phyloP scores from a whole-genome alignment of 2,113 vertebrate species.

The Alligator mississippiensis region DNA sequence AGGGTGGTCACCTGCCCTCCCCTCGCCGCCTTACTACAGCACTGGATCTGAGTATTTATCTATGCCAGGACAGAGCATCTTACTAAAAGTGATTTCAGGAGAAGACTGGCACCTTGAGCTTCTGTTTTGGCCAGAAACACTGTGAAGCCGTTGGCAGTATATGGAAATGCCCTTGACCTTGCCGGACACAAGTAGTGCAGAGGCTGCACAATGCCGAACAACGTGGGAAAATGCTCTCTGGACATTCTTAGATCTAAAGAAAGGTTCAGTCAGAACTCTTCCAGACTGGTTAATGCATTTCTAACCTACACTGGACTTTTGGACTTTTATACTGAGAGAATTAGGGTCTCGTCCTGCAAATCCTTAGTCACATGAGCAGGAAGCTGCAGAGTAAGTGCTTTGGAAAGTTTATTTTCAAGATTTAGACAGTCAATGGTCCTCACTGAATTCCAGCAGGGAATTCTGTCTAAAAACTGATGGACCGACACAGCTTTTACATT shows the following conservation, averaged over 20 bases:
- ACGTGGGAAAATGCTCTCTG: not conserved
- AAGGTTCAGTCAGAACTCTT: not conserved
- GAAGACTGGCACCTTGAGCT: not conserved
- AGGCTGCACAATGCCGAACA: not conserved
- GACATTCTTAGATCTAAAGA: not conserved
- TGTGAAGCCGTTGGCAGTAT: not conserved
- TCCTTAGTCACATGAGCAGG: not conserved
- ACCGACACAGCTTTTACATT: not conserved
- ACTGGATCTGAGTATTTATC: too few species aligned
- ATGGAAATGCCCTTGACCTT: not conserved
- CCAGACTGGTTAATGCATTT: not conserved
- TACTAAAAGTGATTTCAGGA: not conserved
- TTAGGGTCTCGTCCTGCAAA: not conserved
- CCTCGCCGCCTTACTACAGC: too few species aligned
- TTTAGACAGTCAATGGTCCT: not conserved
- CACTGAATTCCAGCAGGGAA: not conserved
- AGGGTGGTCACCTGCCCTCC: too few species aligned
- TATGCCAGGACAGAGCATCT: too few species aligned
- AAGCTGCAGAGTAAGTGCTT: not conserved
- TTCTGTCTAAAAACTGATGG: not conserved
- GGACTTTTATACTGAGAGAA: not conserved
- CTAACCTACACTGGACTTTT: not conserved
- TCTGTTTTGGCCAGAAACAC: not conserved
- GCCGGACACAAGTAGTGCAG: not conserved
- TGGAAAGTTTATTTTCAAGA: not conserved